A percentile compares a stretch with the other conserved stretches of the same genome.
Evolutionary conservation across 2,888 invertebrate genomes (phyloP).

Genomic region (Hydropsyche betteni): DNA sequence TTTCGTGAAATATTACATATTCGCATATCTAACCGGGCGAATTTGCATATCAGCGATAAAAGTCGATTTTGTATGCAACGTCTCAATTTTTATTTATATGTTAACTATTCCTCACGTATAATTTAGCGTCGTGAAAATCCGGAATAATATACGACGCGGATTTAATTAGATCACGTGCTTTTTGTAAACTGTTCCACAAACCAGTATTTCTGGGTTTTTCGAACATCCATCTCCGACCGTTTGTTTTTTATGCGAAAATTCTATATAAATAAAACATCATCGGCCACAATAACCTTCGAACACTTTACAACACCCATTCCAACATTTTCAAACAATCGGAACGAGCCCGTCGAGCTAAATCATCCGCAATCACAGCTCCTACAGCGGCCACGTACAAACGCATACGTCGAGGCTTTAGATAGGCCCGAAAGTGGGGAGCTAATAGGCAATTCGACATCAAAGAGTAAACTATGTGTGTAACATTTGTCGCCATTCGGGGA

Average conservation of each 20-base stretch:
- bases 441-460: conserved; percentile 51
- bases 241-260: not conserved
- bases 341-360: not conserved
- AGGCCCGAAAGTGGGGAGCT: conserved; percentile 42
- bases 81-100: conserved; percentile 14
- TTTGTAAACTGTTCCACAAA: conserved; percentile 2
- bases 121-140: conserved; percentile 9
- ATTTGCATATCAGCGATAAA: conserved; percentile 9
- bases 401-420: conserved; percentile 34
- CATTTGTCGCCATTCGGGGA: conserved; percentile 49
- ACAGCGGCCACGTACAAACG: conserved; percentile 32
- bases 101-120: not conserved
- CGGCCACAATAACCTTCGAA: too few species aligned
- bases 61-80: conserved; percentile 21
- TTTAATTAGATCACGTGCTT: conserved; percentile 24
- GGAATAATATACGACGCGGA: not conserved
- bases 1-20: conserved; percentile 8
- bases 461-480: conserved; percentile 47
- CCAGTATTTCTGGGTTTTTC: conserved; percentile 12
- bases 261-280: too few species aligned
- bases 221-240: not conserved
- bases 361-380: not conserved
- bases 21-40: not conserved
- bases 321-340: too few species aligned
- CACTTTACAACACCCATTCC: too few species aligned